These are phyloP conservation scores for Orthosia cruda DNA, from an alignment of 2,888 invertebrate species.

Conservation along the genomic window DNA sequence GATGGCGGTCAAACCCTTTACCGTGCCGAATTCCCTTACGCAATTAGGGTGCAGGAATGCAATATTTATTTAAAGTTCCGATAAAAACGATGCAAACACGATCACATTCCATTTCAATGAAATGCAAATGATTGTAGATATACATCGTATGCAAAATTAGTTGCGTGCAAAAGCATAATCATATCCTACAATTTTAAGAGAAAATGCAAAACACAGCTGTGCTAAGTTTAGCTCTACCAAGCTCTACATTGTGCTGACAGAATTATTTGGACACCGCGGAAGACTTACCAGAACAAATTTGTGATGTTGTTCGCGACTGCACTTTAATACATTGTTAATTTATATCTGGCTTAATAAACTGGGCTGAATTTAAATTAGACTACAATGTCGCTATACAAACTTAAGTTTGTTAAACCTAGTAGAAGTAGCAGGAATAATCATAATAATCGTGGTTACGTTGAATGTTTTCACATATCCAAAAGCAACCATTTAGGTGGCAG, in stretches of 20 bases:
- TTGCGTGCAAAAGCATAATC: not conserved
- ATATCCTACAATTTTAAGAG: slow-evolving; percentile 14
- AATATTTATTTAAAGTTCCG: not conserved
- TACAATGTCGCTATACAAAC: not conserved
- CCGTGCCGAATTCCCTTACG: no score
- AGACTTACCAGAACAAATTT: slow-evolving; percentile 22
- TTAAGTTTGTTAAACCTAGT: not conserved
- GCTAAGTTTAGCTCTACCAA: slow-evolving; percentile 10
- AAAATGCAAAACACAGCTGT: slow-evolving; percentile 1
- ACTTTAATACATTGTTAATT: slow-evolving; percentile 17
- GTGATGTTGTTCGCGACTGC: slow-evolving; percentile 22
- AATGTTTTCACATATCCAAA: no score
- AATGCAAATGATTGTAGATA: slow-evolving; percentile 16
- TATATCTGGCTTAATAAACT: slow-evolving; percentile 32
- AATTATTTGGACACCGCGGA: slow-evolving; percentile 28
- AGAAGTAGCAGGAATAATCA: not conserved
- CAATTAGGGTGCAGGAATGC: no score
- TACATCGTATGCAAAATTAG: slow-evolving; percentile 16
- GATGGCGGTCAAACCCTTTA: no score
- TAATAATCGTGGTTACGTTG: not conserved
- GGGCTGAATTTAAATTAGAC: slow-evolving; percentile 19
- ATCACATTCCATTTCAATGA: not conserved
- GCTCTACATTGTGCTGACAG: slow-evolving; percentile 26
- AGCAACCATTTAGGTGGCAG: no score
- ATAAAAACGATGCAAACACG: not conserved